Evolutionary conservation across 2,888 invertebrate genomes (phyloP).

Genomic region (Horisme vitalbata): DNA sequence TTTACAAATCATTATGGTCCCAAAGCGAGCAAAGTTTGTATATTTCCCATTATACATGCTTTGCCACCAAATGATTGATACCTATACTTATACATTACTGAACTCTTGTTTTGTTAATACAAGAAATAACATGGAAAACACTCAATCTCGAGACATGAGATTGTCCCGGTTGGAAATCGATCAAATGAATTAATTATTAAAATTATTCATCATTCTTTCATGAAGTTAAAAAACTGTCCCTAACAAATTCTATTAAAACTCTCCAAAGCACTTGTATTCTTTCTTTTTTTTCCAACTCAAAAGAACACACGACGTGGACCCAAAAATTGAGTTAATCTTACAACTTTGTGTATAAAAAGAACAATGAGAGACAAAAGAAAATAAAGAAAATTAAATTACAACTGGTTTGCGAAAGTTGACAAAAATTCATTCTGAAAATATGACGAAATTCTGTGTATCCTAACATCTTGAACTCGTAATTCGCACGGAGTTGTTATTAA

Average conservation of each 20-base stretch:
- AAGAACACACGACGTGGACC: slow-evolving; percentile 49
- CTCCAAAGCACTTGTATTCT: slow-evolving; percentile 38
- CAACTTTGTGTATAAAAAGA: slow-evolving; percentile 52
- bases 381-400: slow-evolving; percentile 53
- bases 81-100: no score
- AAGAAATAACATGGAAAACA: no score
- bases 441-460: slow-evolving; percentile 23
- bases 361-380: slow-evolving; percentile 51
- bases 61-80: no score
- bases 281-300: slow-evolving; percentile 46
- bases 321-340: slow-evolving; percentile 65
- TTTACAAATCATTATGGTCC: no score
- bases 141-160: no score
- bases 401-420: slow-evolving; percentile 37
- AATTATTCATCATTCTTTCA: no score
- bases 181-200: no score
- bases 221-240: no score
- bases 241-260: slow-evolving; percentile 57
- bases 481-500: slow-evolving; percentile 8
- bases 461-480: slow-evolving; percentile 20
- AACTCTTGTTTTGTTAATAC: no score
- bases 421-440: slow-evolving; percentile 29
- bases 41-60: no score
- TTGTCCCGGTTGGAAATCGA: not conserved
- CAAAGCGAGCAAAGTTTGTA: no score